Base-by-base conservation (phyloP, 2,888 invertebrate genomes). In the Trissonchulus latispiculum region DNA sequence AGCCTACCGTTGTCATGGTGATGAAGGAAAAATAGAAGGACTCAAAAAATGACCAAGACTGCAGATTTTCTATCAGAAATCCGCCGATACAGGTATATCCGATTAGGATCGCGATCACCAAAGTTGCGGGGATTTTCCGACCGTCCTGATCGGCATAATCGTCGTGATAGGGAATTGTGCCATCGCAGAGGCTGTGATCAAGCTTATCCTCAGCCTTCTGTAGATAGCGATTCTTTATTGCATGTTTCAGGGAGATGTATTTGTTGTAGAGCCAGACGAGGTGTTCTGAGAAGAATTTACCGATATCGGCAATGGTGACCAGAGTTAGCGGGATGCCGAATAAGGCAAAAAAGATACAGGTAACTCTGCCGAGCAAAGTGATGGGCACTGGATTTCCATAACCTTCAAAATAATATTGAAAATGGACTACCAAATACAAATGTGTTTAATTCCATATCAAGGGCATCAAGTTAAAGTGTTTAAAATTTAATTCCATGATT, bases 1-100 rank as follows among this genome's bases (percentile, higher is more conserved):
- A 82, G 15, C 82, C 82, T 71, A 82, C 81, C 61, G 82, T 82
- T 62, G 82, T 82, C 81, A 82, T 81, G 8, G 82, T 82, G 73
- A 83, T 82, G 75, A 83, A 82, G 69, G 72, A 71, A 71, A 68
- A 82, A 75, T 82, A 82, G 76, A 83, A 82, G n/a, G 80, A 78
- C 33, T 80, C 80, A 76, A 81, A 82, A 73, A 83, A 82, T 33
- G 76, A 77, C 82, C 82, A 82, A 2, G 37, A 35, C 74, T 82
- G 81, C 61, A 82, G 69, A 74, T 79, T 77, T 2, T 79, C 79
- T 80, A 82, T 81, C 18, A 82, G 75, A 15, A 81, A 77, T 31
- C 82, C 82, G n/a, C 82, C 82, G 1, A 81, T 75, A 1, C 81
- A 82, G 3, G 82, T 83, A 76, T 83, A 82, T 33, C 78, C 75